Base-by-base conservation (phyloP, 1,140 invertebrate species). In the Chironomus tepperi region DNA sequence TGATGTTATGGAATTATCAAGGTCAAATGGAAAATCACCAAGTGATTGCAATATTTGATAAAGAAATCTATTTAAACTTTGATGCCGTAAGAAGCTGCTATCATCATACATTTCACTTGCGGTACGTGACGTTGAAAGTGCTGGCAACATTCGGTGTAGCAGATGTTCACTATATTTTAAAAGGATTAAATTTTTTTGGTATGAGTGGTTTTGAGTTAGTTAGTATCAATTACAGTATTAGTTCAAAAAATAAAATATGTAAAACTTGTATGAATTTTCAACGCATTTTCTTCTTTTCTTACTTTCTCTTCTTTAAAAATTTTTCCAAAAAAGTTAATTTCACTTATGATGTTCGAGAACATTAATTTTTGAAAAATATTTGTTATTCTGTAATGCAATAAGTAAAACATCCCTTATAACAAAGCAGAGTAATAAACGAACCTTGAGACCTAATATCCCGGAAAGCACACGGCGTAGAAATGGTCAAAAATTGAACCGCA, bases 51-150 rank as follows among this genome's bases (percentile, higher is more conserved):
- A 86, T 78, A 98, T 95, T 83, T 98, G 93, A 76, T 93, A 87
- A 15, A 99, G 87, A 83, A 97, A 97, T 76, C 91, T 93, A 43
- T 95, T 86, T 43, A 97, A 85, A 74, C 89, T 89, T 72, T 90
- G 86, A 79, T 95, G 94, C 74, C 96, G 87, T 42, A 99, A 83
- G 83, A 99, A 98, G 72, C 96, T 97, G 76, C 91, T 88, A 79
- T 98, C 96, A 81, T 98, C 96, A 79, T 97, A 99, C 94, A 98
- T 96, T 79, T 96, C 93, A 3, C 85, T 81, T 0, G 96, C 97
- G 0, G 94, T 89, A 73, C 93, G 89, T 15, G 92, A 92, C 76
- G 89, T 85, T 3, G 95, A 90, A 88, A 98, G 92, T 42, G 94
- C 90, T 18, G 91, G 88, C 15, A 98, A 83, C 87, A 98, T 93